A percentile compares a stretch with the other conserved stretches of the same genome.
Evolutionary conservation across 1,140 invertebrate genomes (phyloP).

Genomic region (Drosophila grimshawi): DNA sequence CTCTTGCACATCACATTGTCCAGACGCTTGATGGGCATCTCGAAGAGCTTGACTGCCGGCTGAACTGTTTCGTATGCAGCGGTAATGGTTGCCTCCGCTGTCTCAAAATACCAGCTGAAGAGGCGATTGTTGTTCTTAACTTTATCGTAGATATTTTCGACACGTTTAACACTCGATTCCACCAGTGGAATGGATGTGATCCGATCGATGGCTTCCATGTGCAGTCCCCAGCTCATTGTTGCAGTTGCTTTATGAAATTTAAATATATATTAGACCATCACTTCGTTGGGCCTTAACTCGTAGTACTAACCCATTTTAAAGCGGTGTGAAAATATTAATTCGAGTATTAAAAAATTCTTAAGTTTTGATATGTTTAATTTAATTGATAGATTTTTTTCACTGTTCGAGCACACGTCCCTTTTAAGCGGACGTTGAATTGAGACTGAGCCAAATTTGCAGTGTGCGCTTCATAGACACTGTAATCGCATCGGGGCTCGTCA

Average conservation of each 20-base stretch:
- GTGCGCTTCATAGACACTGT: conserved; percentile 28
- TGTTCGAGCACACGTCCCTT: conserved; percentile 36
- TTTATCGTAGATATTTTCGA: conserved; percentile 88
- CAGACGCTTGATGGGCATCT: conserved; percentile 89
- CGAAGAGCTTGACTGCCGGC: conserved; percentile 88
- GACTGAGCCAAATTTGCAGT: conserved; percentile 55
- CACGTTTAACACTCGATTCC: conserved; percentile 88
- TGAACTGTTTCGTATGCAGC: conserved; percentile 88
- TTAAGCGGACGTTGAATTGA: conserved; percentile 44
- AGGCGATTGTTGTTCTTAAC: conserved; percentile 88
- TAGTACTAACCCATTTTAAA: conserved; percentile 64
- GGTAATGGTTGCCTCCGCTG: conserved; percentile 89
- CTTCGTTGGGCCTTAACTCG: not conserved
- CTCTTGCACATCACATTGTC: conserved; percentile 91
- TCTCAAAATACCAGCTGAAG: conserved; percentile 89
- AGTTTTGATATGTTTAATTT: not conserved
- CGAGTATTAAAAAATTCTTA: not conserved
- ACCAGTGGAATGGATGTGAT: conserved; percentile 90
- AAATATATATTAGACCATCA: not conserved
- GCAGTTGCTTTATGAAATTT: conserved; percentile 54
- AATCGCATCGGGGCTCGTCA: conserved; percentile 35
- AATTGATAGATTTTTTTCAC: not conserved
- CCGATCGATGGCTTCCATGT: conserved; percentile 88
- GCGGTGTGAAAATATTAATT: not conserved
- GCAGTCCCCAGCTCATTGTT: conserved; percentile 68